phyloP scores from a whole-genome alignment of 2,113 vertebrate species.

The Tenrec ecaudatus region DNA sequence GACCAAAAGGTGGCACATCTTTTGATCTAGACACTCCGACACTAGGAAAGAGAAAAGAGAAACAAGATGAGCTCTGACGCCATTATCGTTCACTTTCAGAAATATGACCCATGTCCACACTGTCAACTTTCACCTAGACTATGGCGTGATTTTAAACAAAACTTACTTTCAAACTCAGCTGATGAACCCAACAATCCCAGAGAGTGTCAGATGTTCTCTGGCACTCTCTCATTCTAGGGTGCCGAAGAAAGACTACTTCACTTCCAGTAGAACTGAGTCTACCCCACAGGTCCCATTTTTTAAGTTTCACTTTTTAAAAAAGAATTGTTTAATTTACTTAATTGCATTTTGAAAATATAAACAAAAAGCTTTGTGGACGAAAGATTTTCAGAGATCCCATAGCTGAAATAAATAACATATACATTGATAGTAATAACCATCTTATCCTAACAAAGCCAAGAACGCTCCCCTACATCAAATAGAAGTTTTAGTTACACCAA shows the following conservation, averaged over 20 bases:
- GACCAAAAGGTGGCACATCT: conserved; percentile 97
- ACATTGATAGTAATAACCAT: background rate
- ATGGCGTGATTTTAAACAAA: background rate
- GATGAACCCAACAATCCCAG: background rate
- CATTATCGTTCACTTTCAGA: background rate
- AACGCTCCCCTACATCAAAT: background rate
- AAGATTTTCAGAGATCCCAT: background rate
- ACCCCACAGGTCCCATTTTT: background rate
- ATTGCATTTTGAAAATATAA: background rate
- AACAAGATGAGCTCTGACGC: background rate
- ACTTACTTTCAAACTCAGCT: background rate
- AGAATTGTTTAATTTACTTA: background rate
- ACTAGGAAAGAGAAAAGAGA: conserved; percentile 82
- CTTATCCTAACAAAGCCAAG: background rate
- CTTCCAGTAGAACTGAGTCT: background rate
- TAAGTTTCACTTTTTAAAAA: background rate
- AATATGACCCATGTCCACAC: accelerated
- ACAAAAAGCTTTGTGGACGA: background rate
- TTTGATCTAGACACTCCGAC: conserved; percentile 98
- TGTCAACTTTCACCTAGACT: background rate
- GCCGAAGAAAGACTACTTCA: background rate
- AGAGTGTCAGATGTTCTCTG: background rate
- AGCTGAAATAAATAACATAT: background rate
- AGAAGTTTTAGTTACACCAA: no score
- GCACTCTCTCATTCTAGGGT: background rate